Percentiles rank a stretch among this genome's conserved stretches.
Evolutionary conservation across 2,888 invertebrate genomes (phyloP).

Genomic region (Anoncus sp.): DNA sequence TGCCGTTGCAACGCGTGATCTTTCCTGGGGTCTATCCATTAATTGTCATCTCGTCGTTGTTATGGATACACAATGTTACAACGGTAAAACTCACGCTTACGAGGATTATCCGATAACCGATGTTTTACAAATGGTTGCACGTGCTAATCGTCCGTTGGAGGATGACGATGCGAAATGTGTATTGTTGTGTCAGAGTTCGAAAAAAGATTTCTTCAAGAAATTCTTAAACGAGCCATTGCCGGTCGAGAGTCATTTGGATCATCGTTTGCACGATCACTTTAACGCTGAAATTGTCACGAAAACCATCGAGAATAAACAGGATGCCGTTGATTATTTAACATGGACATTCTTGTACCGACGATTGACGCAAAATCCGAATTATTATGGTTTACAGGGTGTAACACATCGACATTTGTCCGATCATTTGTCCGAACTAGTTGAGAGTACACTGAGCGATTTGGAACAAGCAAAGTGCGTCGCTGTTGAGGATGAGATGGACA

Average conservation of each 20-base stretch:
- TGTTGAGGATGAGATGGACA: slow-evolving; percentile 99
- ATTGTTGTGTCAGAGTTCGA: slow-evolving; percentile 98
- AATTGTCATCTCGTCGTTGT: slow-evolving; percentile 97
- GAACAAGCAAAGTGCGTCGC: slow-evolving; percentile 99
- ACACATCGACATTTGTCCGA: slow-evolving; percentile 99
- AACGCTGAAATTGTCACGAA: slow-evolving; percentile 99
- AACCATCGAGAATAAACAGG: slow-evolving; percentile 99
- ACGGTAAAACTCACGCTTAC: slow-evolving; percentile 90
- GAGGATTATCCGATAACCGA: slow-evolving; percentile 99
- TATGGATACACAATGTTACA: slow-evolving; percentile 96
- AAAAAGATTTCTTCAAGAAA: slow-evolving; percentile 99
- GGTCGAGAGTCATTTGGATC: slow-evolving; percentile 99
- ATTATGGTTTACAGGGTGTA: slow-evolving; percentile 98
- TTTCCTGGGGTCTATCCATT: slow-evolving; percentile 97
- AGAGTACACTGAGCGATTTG: slow-evolving; percentile 96
- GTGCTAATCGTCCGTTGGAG: slow-evolving; percentile 96
- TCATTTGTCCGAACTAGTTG: slow-evolving; percentile 98
- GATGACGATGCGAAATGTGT: slow-evolving; percentile 98
- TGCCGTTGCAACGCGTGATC: slow-evolving; percentile 95
- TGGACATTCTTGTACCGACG: slow-evolving; percentile 99
- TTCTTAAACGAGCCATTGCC: slow-evolving; percentile 98
- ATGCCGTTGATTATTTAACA: slow-evolving; percentile 99
- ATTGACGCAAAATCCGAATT: slow-evolving; percentile 99
- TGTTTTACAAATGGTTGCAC: slow-evolving; percentile 98
- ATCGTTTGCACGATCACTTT: slow-evolving; percentile 99